Percentiles rank a stretch among this genome's conserved stretches.
Conservation (phyloP, 2,888 invertebrate genomes). For the Sinodicranocentrus sp. region DNA sequence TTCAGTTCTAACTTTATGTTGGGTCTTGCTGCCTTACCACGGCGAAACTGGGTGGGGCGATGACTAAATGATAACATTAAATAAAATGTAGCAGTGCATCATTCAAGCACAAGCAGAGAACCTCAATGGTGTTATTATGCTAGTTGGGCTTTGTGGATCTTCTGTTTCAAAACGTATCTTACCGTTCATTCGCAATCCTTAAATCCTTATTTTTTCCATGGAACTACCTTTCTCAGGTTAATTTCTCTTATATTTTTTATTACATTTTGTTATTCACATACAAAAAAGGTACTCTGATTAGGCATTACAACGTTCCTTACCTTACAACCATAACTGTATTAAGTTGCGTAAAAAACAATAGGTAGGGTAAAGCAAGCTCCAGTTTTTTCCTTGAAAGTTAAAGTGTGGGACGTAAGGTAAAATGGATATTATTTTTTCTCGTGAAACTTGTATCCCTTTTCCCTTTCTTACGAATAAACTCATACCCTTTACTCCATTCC, state of each 20-base stretch:
- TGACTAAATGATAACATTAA: slow-evolving; percentile 54
- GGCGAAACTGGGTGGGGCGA: slow-evolving; percentile 43
- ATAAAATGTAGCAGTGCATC: slow-evolving; percentile 10
- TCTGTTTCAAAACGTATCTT: neutral
- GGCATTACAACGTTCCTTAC: neutral
- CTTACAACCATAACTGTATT: neutral
- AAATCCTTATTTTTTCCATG: slow-evolving; percentile 27
- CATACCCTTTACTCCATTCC: too few species aligned
- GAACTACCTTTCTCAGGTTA: slow-evolving; percentile 42
- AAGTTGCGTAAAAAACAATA: neutral
- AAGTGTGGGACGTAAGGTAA: slow-evolving; percentile 3
- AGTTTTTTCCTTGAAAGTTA: slow-evolving; percentile 40
- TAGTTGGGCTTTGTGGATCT: slow-evolving; percentile 28
- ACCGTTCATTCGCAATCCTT: slow-evolving; percentile 28
- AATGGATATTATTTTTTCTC: slow-evolving; percentile 27
- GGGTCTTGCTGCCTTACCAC: neutral
- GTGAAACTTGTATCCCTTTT: slow-evolving; percentile 21
- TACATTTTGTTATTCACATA: slow-evolving; percentile 16
- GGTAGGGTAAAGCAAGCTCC: slow-evolving; percentile 1
- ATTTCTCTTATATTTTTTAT: slow-evolving; percentile 20
- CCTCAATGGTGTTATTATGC: neutral
- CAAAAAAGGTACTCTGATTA: slow-evolving; percentile 50
- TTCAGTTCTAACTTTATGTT: neutral
- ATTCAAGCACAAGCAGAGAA: neutral
- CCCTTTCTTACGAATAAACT: neutral